These are phyloP conservation scores for Sapajus apella DNA, from an alignment of 2,113 vertebrate genomes.

Conservation along the genomic window DNA sequence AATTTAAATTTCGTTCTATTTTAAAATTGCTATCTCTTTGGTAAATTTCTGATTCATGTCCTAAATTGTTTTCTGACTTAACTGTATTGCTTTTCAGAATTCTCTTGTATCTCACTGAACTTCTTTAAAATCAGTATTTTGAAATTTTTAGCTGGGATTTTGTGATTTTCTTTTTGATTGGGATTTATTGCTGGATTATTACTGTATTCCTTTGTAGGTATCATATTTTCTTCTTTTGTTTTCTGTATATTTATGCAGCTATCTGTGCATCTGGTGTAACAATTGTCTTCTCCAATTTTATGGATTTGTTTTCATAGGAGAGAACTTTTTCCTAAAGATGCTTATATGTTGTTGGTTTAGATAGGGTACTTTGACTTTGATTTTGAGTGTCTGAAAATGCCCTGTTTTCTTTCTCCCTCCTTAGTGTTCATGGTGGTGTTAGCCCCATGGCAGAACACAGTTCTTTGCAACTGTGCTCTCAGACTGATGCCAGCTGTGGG, in stretches of 20 bases:
- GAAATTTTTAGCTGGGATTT: neutral
- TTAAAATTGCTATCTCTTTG: no score
- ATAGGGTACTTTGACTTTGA: neutral
- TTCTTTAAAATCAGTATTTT: neutral
- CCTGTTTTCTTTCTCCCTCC: neutral
- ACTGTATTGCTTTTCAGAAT: no score
- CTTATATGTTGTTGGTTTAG: no score
- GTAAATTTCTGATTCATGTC: no score
- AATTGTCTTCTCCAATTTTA: no score
- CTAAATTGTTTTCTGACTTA: no score
- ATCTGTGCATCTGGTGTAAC: neutral
- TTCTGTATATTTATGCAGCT: neutral
- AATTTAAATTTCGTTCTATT: no score
- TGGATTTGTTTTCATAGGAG: no score
- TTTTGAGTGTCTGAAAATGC: neutral
- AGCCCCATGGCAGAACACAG: neutral
- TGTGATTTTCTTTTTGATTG: neutral
- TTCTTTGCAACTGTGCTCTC: neutral
- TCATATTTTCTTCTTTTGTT: neutral
- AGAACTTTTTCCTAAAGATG: no score
- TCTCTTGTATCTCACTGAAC: neutral
- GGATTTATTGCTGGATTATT: neutral
- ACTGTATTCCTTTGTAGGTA: neutral
- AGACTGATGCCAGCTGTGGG: neutral
- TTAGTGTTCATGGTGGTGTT: neutral